Conservation (phyloP, 2,797 vertebrate species). For the Cirrhinus molitorella region DNA sequence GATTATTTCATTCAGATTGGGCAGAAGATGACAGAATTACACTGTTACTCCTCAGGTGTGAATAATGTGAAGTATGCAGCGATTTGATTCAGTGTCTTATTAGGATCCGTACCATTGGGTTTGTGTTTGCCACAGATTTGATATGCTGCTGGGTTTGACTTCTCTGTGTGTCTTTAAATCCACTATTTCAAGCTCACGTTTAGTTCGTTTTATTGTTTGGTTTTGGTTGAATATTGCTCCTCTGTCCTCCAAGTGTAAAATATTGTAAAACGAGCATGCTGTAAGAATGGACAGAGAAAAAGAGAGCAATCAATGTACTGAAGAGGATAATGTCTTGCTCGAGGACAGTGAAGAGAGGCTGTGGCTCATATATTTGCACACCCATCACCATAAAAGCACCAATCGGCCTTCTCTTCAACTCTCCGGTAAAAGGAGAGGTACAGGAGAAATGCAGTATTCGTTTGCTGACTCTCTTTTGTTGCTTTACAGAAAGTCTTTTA, state of each 20-base stretch:
- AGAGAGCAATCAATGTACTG: not conserved
- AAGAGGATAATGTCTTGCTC: conserved; percentile 37
- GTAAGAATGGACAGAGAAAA: not conserved
- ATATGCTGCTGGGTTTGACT: not conserved
- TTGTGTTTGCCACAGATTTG: conserved; percentile 4
- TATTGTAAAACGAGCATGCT: conserved; percentile 9
- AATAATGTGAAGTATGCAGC: conserved; percentile 11
- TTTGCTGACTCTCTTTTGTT: not conserved
- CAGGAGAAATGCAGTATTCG: not conserved
- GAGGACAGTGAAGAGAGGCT: conserved; percentile 26
- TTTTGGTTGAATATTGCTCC: not conserved
- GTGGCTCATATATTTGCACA: conserved; percentile 25
- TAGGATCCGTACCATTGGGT: conserved; percentile 2
- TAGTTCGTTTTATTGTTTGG: conserved; percentile 20
- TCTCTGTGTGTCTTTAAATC: not conserved
- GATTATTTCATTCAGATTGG: conserved; percentile 43
- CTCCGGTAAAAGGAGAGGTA: not conserved
- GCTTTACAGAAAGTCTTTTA: conserved; percentile 18
- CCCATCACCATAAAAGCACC: conserved; percentile 6
- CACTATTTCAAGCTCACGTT: not conserved
- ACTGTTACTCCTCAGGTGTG: conserved; percentile 8
- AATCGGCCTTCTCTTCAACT: not conserved
- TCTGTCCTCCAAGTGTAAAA: conserved; percentile 1
- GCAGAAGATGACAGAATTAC: conserved; percentile 29
- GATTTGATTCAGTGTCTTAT: conserved; percentile 11